phyloP scores from a whole-genome alignment of 2,797 vertebrate genomes.

The Stomatorhinus walkeri region DNA sequence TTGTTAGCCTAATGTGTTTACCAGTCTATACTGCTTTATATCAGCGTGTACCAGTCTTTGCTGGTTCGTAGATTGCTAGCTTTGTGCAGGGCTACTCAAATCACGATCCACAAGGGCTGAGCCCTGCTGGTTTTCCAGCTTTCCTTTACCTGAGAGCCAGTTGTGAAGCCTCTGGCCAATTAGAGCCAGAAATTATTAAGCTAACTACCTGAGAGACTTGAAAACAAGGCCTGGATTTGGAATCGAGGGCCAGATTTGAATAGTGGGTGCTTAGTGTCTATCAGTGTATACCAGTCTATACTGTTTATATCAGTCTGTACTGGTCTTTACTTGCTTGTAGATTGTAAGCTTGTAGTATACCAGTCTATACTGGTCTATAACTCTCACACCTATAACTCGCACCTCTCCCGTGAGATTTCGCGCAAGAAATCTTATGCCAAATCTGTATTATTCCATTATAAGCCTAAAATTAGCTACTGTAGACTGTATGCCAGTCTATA shows the following conservation, averaged over 20 bases:
- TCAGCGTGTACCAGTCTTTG: neutral
- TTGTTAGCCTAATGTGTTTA: neutral
- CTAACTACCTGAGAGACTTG: no score
- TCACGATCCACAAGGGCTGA: no score
- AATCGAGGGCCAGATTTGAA: no score
- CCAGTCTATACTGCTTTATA: neutral
- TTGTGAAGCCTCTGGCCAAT: no score
- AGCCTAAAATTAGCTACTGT: neutral
- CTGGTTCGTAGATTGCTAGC: neutral
- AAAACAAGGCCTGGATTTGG: no score
- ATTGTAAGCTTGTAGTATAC: neutral
- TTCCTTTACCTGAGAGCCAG: no score
- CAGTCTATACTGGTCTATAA: neutral
- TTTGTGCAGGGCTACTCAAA: neutral
- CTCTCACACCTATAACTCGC: neutral
- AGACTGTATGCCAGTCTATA: neutral
- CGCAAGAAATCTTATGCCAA: neutral
- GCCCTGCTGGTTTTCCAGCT: no score
- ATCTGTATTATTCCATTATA: neutral
- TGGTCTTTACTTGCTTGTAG: neutral
- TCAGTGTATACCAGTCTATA: neutral
- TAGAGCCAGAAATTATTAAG: no score
- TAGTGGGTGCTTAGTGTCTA: neutral
- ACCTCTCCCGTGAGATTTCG: neutral
- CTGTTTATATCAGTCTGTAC: neutral